These are phyloP conservation scores for Sphenodon punctatus DNA, from an alignment of 2,797 vertebrate genomes.

Conservation along the genomic window DNA sequence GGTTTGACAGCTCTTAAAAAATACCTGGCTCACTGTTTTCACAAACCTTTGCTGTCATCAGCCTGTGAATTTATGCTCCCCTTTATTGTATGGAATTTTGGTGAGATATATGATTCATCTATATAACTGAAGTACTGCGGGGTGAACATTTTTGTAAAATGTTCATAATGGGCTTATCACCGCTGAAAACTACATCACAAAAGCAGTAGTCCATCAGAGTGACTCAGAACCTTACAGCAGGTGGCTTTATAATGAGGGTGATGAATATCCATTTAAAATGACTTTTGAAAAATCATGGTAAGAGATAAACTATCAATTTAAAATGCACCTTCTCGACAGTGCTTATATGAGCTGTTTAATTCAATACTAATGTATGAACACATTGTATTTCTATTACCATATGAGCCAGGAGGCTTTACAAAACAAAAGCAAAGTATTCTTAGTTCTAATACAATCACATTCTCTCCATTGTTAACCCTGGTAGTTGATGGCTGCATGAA, in stretches of 20 bases:
- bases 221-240: background rate
- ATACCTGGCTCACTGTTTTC: background rate
- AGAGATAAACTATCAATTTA: background rate
- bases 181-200: background rate
- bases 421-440: background rate
- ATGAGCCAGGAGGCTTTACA: background rate
- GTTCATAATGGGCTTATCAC: background rate
- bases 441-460: background rate
- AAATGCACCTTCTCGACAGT: background rate
- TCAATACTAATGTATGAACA: background rate
- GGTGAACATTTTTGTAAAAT: background rate
- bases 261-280: conserved; percentile 2
- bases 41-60: background rate
- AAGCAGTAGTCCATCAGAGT: background rate
- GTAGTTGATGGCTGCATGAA: background rate
- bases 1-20: background rate
- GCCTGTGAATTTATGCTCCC: background rate
- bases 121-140: background rate
- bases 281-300: background rate
- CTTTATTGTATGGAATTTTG: background rate
- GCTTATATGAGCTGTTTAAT: background rate
- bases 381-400: background rate
- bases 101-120: background rate
- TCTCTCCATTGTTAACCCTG: background rate
- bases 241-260: conserved; percentile 14